phyloP scores from a whole-genome alignment of 2,888 invertebrate species.

The Gastrophysa polygoni region DNA sequence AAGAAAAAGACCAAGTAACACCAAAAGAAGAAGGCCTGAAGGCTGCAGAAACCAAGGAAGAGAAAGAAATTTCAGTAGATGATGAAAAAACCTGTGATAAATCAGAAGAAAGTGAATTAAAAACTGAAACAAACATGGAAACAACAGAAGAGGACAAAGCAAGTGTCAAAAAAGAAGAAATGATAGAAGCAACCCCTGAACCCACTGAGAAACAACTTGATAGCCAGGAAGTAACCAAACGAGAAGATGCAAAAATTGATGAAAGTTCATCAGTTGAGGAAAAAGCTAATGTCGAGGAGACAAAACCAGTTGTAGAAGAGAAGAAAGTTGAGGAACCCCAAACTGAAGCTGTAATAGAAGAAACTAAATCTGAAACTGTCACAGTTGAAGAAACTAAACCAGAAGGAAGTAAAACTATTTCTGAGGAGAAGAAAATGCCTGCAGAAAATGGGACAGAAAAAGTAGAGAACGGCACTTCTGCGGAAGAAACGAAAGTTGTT shows the following conservation, averaged over 20 bases:
- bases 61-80: neutral
- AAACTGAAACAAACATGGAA: neutral
- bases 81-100: neutral
- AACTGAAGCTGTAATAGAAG: slow-evolving; percentile 20
- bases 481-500: slow-evolving; percentile 43
- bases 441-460: slow-evolving; percentile 6
- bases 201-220: slow-evolving; percentile 22
- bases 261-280: slow-evolving; percentile 10
- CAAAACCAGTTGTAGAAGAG: slow-evolving; percentile 16
- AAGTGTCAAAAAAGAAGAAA: neutral
- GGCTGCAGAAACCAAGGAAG: neutral
- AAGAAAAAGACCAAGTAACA: neutral
- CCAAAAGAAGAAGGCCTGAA: too few relatives aligned
- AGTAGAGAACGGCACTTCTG: slow-evolving; percentile 11
- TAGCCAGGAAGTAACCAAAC: slow-evolving; percentile 8
- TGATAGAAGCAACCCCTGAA: slow-evolving; percentile 37
- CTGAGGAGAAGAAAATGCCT: neutral
- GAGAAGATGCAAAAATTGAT: slow-evolving; percentile 21
- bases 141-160: neutral
- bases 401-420: slow-evolving; percentile 12
- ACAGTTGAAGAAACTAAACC: neutral
- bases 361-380: slow-evolving; percentile 18
- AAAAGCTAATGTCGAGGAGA: slow-evolving; percentile 19
- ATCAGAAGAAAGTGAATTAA: neutral
- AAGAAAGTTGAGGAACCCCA: slow-evolving; percentile 9